These are phyloP conservation scores for Phodopus roborovskii DNA, from an alignment of 2,113 vertebrate genomes.

Conservation along the genomic window DNA sequence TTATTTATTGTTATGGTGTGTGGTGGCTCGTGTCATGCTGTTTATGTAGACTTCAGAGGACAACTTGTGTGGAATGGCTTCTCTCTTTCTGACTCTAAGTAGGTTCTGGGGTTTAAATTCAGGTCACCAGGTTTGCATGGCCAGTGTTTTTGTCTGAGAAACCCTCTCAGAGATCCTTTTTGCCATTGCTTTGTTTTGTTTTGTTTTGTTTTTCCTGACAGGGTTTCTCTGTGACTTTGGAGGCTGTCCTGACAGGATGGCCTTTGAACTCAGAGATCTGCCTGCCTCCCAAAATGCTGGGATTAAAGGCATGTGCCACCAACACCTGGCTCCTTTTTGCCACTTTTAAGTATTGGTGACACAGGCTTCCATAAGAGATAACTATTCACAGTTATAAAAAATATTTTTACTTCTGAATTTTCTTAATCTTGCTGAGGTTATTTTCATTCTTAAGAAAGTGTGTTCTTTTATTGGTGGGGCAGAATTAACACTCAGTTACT, in stretches of 20 bases:
- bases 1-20: not conserved
- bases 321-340: not conserved
- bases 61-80: not conserved
- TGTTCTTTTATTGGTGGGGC: not conserved
- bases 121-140: not conserved
- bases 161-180: not conserved
- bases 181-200: too few relatives aligned
- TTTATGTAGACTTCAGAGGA: not conserved
- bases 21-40: not conserved
- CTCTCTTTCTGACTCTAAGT: too few relatives aligned
- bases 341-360: slow-evolving; percentile 2
- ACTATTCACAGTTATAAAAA: not conserved
- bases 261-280: too few relatives aligned
- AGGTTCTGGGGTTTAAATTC: too few relatives aligned
- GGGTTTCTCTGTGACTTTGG: too few relatives aligned
- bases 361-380: not conserved
- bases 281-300: too few relatives aligned
- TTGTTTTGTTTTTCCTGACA: too few relatives aligned
- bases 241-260: too few relatives aligned
- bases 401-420: not conserved
- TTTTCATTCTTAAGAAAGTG: slow-evolving; percentile 13
- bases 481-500: not conserved
- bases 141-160: not conserved
- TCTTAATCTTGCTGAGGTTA: slow-evolving; percentile 20
- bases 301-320: too few relatives aligned